Evolutionary conservation across 2,113 vertebrate genomes (phyloP).

Genomic region (Periophthalmus modestus): DNA sequence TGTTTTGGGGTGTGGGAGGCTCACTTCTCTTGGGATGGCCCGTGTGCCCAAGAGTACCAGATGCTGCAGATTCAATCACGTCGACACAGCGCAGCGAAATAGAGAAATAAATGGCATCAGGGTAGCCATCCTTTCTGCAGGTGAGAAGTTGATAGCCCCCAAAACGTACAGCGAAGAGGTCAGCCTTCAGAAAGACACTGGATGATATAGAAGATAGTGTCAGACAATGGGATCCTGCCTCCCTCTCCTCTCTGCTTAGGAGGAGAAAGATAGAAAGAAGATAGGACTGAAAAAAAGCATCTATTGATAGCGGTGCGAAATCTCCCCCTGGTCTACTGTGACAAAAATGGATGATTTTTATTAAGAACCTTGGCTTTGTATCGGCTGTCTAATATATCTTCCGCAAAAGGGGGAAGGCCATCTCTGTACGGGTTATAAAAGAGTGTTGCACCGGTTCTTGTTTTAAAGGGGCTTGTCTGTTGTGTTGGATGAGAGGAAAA

Average conservation of each 20-base stretch:
- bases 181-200: slow-evolving; percentile 56
- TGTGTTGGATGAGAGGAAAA: slow-evolving; percentile 31
- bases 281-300: slow-evolving; percentile 35
- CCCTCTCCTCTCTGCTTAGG: slow-evolving; percentile 32
- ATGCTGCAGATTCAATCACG: slow-evolving; percentile 56
- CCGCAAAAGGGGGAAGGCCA: slow-evolving; percentile 65
- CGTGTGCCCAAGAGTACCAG: slow-evolving; percentile 30
- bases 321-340: slow-evolving; percentile 62
- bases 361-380: slow-evolving; percentile 73
- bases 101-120: slow-evolving; percentile 65
- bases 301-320: slow-evolving; percentile 72
- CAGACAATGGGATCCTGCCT: slow-evolving; percentile 43
- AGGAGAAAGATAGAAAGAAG: slow-evolving; percentile 37
- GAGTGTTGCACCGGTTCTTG: slow-evolving; percentile 38
- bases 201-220: slow-evolving; percentile 60
- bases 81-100: slow-evolving; percentile 27
- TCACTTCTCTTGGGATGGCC: slow-evolving; percentile 29
- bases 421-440: slow-evolving; percentile 42
- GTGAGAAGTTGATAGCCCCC: slow-evolving; percentile 63
- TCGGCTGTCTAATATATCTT: slow-evolving; percentile 72
- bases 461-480: slow-evolving; percentile 21
- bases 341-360: slow-evolving; percentile 80
- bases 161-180: slow-evolving; percentile 60
- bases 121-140: slow-evolving; percentile 65
- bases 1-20: slow-evolving; percentile 29